Conservation (phyloP, 2,797 vertebrate species). For the Molothrus ater region DNA sequence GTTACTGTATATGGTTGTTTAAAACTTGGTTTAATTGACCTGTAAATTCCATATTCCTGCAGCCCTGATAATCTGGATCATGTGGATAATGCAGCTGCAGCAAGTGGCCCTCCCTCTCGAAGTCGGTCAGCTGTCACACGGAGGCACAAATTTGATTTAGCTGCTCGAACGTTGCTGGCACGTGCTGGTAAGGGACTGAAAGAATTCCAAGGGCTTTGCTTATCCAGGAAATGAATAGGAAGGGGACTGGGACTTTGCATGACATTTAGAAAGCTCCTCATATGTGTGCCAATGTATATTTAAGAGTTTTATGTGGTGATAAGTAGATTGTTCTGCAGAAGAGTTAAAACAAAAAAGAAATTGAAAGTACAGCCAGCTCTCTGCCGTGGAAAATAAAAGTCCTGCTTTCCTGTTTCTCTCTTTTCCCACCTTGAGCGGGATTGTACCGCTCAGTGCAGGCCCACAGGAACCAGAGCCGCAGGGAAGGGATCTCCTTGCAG, state of each 20-base stretch:
- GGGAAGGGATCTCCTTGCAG: constrained; percentile 88
- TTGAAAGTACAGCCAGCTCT: not conserved
- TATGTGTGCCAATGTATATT: not conserved
- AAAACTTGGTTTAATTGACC: not conserved
- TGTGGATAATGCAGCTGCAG: constrained; percentile 84
- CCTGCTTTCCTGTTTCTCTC: not conserved
- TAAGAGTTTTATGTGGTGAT: not conserved
- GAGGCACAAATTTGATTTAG: constrained; percentile 95
- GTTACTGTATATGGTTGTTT: not conserved
- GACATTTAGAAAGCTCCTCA: not conserved
- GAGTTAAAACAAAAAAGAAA: not conserved
- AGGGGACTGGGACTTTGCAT: not conserved
- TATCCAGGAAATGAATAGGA: not conserved
- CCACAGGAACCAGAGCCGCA: constrained; percentile 90
- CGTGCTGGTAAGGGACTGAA: constrained; percentile 85
- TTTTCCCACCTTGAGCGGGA: constrained; percentile 80
- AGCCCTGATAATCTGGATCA: constrained; percentile 91
- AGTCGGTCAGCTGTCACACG: constrained; percentile 86
- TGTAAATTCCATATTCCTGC: not conserved
- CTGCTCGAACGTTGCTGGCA: constrained; percentile 91
- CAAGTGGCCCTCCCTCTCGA: constrained; percentile 83
- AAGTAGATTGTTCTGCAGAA: not conserved
- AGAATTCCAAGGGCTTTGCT: not conserved
- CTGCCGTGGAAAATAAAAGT: constrained; percentile 63
- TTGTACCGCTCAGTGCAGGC: constrained; percentile 97